Evolutionary conservation across 2,797 vertebrate genomes (phyloP).

Genomic region (Ctenopoma kingsleyae): DNA sequence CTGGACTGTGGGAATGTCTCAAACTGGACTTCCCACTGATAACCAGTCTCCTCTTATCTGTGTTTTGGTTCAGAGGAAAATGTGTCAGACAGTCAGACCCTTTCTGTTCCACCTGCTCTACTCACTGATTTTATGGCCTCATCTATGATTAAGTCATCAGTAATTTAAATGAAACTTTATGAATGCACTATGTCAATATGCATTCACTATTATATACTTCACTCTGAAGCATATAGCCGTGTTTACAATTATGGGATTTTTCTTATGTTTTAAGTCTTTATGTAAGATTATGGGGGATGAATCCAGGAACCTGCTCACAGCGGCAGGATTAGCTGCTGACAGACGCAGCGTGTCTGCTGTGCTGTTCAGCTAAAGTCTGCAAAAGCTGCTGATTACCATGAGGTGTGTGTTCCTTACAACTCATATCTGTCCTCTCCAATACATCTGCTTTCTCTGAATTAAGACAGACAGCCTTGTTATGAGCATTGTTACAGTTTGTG

Average conservation of each 20-base stretch:
- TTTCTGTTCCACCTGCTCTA: conserved; percentile 32
- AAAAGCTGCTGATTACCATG: conserved; percentile 35
- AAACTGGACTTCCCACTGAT: conserved; percentile 67
- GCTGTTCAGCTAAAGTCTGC: conserved; percentile 30
- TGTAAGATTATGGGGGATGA: conserved; percentile 38
- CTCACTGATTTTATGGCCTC: neutral
- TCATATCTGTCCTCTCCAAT: neutral
- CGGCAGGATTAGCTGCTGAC: conserved; percentile 40
- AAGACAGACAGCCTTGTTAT: neutral
- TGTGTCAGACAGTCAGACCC: conserved; percentile 29
- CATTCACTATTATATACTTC: neutral
- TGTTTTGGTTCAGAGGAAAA: conserved; percentile 38
- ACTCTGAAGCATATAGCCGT: conserved; percentile 18
- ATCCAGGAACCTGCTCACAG: conserved; percentile 36
- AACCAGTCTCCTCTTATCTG: conserved; percentile 50
- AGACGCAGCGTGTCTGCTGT: conserved; percentile 22
- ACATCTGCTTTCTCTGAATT: neutral
- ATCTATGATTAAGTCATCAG: neutral
- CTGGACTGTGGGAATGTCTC: conserved; percentile 65
- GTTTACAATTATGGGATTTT: conserved; percentile 9
- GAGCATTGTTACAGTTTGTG: neutral
- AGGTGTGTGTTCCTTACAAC: conserved; percentile 14
- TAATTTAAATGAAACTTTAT: neutral
- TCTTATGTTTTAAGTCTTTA: conserved; percentile 32
- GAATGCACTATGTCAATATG: neutral